Base-by-base conservation (phyloP, 2,888 invertebrate genomes). In the Tortricodes alternella region DNA sequence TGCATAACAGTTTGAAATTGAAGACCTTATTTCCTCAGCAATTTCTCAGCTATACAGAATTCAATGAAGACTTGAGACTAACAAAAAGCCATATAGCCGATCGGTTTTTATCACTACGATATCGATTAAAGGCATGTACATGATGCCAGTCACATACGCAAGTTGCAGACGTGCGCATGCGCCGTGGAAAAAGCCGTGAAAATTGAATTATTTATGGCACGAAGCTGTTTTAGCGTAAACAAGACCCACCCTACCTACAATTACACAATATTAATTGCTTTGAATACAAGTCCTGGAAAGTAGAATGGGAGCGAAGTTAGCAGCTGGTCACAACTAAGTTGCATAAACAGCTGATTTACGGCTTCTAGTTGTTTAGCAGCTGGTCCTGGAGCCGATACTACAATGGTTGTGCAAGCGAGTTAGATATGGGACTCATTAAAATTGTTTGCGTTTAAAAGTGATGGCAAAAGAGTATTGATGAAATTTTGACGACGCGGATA, bases 321-420 rank as follows among this genome's bases (percentile, higher is more conserved):
- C 55, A 56, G 49, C 49, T 56, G 55, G 55, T 44, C 49, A 41
- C 53, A 46, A 48, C 48, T 29, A 15, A 43, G 49, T 56, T 56
- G 55, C 55, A 56, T 49, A 56, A 56, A 55, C 18, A 16, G 35
- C 48, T 49, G 55, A 56, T 56, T 56, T 56, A 56, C 49, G 34
- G 43, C 49, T 44, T 29, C 49, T 27, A 29, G 43, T 43, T 46
- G 27, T 44, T 18, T 11, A 27, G 32, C 48, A 55, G 41, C 53
- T 48, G 44, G 16, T 27, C 21, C 32, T 39, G n/a, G n/a, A 50
- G 39, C 50, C 29, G 46, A 46, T 24, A 23, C 24, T 29, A 46
- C 39, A 41, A 41, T 32, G 15, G 44, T 55, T 55, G 48, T 41
- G 48, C 48, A 55, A 48, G 46, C n/a, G n/a, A 34, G 19, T 24